Conservation (phyloP, 2,888 invertebrate genomes). For the Folsomia manolachei region DNA sequence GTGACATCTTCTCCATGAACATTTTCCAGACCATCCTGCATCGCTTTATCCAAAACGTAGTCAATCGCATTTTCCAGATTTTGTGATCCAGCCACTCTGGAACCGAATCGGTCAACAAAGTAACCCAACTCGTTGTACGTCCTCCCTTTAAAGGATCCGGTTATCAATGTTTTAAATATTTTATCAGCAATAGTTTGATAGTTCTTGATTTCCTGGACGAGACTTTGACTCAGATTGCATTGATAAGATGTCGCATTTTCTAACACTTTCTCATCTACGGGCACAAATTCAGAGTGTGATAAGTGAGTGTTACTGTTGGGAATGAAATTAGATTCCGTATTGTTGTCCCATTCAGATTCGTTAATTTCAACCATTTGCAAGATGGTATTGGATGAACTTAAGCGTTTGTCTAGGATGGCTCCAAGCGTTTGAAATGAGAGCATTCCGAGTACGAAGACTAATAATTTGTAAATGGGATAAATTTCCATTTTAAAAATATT, state of each 20-base stretch:
- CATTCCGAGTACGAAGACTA: not conserved
- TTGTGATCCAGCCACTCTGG: slow-evolving; percentile 53
- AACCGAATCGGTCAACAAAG: slow-evolving; percentile 58
- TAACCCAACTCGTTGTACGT: slow-evolving; percentile 50
- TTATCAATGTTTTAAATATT: slow-evolving; percentile 59
- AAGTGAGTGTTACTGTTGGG: too few species aligned
- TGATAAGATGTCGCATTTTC: not conserved
- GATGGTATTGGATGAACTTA: not conserved
- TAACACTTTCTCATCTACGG: not conserved
- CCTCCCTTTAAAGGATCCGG: slow-evolving; percentile 60
- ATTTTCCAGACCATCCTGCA: slow-evolving; percentile 53
- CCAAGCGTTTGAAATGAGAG: not conserved
- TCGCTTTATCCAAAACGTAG: slow-evolving; percentile 53
- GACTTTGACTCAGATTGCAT: slow-evolving; percentile 10
- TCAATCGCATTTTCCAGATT: slow-evolving; percentile 55
- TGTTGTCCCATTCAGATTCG: not conserved
- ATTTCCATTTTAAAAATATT: not conserved
- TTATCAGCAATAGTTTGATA: slow-evolving; percentile 58
- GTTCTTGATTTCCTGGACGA: slow-evolving; percentile 61
- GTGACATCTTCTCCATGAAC: slow-evolving; percentile 55
- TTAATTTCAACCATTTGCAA: not conserved
- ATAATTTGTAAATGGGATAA: not conserved
- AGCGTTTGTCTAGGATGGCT: not conserved
- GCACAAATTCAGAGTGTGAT: not conserved
- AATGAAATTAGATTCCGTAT: not conserved